phyloP scores from a whole-genome alignment of 2,113 vertebrate species.

The Tychaedon coryphoeus region DNA sequence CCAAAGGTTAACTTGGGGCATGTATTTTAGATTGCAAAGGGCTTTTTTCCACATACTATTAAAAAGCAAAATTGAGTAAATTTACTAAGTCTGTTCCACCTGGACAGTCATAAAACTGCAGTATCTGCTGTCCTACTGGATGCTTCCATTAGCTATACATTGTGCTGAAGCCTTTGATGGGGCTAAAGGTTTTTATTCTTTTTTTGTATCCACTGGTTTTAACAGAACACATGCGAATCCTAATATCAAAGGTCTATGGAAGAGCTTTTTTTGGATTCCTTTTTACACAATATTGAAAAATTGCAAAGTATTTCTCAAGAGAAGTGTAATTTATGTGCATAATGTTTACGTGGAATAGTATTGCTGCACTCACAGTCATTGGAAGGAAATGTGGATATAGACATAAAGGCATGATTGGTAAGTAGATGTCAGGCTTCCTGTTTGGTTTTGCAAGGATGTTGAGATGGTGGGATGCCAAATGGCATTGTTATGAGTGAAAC shows the following conservation, averaged over 20 bases:
- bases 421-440: neutral
- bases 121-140: neutral
- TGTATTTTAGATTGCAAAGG: neutral
- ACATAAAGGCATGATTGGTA: neutral
- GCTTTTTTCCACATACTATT: neutral
- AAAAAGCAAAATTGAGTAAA: slow-evolving; percentile 10
- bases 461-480: neutral
- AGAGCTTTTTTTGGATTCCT: neutral
- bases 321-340: neutral
- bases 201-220: neutral
- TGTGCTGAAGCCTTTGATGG: neutral
- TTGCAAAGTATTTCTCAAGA: neutral
- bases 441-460: neutral
- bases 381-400: neutral
- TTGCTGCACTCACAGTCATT: neutral
- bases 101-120: neutral
- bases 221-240: neutral
- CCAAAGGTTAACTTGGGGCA: neutral
- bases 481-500: neutral
- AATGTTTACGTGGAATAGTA: neutral
- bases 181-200: neutral
- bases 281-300: neutral
- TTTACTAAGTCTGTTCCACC: neutral
- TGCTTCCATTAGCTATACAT: neutral
- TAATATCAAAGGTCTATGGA: neutral